These are phyloP conservation scores for Trichopoda pennipes DNA, from an alignment of 2,888 invertebrate species.

Conservation along the genomic window DNA sequence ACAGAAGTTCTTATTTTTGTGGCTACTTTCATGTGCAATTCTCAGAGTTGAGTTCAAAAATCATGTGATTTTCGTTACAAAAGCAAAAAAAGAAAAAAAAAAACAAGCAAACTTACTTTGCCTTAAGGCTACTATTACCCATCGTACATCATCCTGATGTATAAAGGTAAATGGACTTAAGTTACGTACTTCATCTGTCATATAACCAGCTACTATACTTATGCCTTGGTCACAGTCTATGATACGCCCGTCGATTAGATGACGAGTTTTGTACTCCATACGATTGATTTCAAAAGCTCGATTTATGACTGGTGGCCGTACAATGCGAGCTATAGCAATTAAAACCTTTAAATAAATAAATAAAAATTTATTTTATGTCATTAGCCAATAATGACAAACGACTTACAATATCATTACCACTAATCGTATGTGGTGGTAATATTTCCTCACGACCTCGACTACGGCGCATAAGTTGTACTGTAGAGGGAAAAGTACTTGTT, in stretches of 20 bases:
- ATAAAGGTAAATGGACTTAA: conserved; percentile 93
- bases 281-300: conserved; percentile 86
- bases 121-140: conserved; percentile 92
- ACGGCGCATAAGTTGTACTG: conserved; percentile 81
- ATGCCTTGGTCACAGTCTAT: conserved; percentile 95
- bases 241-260: conserved; percentile 93
- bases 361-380: background rate
- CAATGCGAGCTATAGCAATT: conserved; percentile 87
- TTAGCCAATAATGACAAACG: background rate
- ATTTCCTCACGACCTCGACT: conserved; percentile 82
- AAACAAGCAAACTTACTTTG: conserved; percentile 85
- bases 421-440: conserved; percentile 82
- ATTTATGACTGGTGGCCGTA: conserved; percentile 87
- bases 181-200: conserved; percentile 94
- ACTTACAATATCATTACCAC: conserved; percentile 84
- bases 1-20: no score
- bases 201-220: conserved; percentile 92
- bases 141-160: conserved; percentile 93
- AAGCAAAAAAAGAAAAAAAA: no score
- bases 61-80: no score
- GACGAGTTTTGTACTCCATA: conserved; percentile 94
- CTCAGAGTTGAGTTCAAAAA: no score
- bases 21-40: no score
- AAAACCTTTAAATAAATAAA: conserved; percentile 75
- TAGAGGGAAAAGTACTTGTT: conserved; percentile 80